Evolutionary conservation across 1,140 invertebrate species (phyloP), one percentile per base, ranked within the genome.

Genomic region (Drusus annulatus): DNA sequence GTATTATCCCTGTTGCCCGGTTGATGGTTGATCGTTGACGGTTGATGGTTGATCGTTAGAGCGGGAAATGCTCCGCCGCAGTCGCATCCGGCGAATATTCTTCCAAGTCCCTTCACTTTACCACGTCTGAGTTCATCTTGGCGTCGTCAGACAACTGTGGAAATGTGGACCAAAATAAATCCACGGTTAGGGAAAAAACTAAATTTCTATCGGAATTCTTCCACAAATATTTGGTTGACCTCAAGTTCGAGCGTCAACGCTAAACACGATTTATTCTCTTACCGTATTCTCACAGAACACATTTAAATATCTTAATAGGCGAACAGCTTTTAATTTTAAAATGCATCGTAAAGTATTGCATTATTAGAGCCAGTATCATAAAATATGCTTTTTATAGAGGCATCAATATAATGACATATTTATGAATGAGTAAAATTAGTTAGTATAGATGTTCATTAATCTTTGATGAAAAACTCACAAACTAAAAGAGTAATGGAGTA

Each of bases 131-230:
- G 68, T 21, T 69, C 50, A n/a, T 16, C 36, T 6, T 8, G 19
- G 10, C 17, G 0, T 8, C 36, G 50, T 74, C 51, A 71, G 23
- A 19, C 36, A 13, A 45, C 8, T 45, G 36, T 45, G 36, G 23
- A 65, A 65, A 23, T 54, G 69, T 50, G 15, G 50, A 75, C 71
- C 15, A 17, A 56, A 75, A 75, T 75, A 75, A 54, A 60, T 28
- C n/a, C 8, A 31, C 8, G 28, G 71, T 58, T 54, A 36, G 71
- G 71, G 71, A 31, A 58, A 58, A 31, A 58, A 56, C 71, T 75
- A 75, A 54, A 73, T 75, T 75, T 75, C 54, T 56, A 75, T 56
- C 52, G 52, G 71, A 28, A 31, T 58, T n/a, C 71, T 56, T 31
- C 51, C 51, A 31, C 28, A 21, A 75, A 28, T 75, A 58, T 58